A percentile compares a stretch with the other conserved stretches of the same genome.
Evolutionary conservation across 2,888 invertebrate species (phyloP).

Genomic region (Erebia epiphron): DNA sequence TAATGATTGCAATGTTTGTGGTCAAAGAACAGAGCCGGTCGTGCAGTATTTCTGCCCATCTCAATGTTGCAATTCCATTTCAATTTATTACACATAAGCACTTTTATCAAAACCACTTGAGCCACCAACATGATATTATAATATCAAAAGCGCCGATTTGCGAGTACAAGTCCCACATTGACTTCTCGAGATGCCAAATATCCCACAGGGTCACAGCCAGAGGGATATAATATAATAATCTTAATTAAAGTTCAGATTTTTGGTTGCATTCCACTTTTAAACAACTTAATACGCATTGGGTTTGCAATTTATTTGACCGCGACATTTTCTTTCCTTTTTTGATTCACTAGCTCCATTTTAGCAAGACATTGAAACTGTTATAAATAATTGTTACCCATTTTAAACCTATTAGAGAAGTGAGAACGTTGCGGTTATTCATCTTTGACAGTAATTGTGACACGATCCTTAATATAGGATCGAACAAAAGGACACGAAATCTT

Average conservation of each 20-base stretch:
- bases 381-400: too few relatives aligned
- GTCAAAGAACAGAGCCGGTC: conserved; percentile 25
- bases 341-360: too few relatives aligned
- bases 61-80: conserved; percentile 40
- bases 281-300: too few relatives aligned
- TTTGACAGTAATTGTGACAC: background rate
- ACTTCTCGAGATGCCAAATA: background rate
- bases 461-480: background rate
- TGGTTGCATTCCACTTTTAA: too few relatives aligned
- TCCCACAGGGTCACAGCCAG: too few relatives aligned
- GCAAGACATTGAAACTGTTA: too few relatives aligned
- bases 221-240: too few relatives aligned
- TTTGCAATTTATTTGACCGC: too few relatives aligned
- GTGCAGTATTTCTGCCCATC: conserved; percentile 23
- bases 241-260: too few relatives aligned
- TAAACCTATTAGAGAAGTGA: too few relatives aligned
- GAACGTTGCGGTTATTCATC: too few relatives aligned
- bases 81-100: conserved; percentile 38
- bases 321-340: too few relatives aligned
- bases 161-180: background rate
- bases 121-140: conserved; percentile 12
- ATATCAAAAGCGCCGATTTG: conserved; percentile 33
- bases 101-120: conserved; percentile 34
- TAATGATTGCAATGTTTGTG: conserved; percentile 17
- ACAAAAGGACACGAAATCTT: background rate